Evolutionary conservation across 1,140 invertebrate species (phyloP).

Genomic region (Sitobion miscanthi): DNA sequence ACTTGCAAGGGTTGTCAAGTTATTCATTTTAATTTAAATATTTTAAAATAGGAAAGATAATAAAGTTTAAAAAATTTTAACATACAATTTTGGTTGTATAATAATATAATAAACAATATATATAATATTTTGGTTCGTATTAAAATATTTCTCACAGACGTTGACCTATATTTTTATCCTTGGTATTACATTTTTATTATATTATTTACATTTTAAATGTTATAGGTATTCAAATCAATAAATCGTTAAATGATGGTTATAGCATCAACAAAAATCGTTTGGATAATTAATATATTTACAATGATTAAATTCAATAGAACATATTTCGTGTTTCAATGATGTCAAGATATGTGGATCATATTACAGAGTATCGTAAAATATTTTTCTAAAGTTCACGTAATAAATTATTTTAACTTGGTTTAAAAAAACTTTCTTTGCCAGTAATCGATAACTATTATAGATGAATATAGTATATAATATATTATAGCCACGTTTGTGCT

Average conservation of each 20-base stretch:
- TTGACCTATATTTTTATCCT: conserved; percentile 16
- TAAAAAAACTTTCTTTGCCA: not conserved
- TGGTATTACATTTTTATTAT: not conserved
- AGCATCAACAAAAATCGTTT: not conserved
- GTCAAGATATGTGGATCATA: not conserved
- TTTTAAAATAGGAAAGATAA: not conserved
- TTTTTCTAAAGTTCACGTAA: not conserved
- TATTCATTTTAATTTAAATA: not conserved
- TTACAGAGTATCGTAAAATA: not conserved
- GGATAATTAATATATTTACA: not conserved
- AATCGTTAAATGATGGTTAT: not conserved
- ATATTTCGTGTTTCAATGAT: not conserved
- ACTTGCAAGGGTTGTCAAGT: not conserved
- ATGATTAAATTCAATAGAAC: not conserved
- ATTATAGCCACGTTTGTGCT: not conserved
- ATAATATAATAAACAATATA: too few relatives aligned
- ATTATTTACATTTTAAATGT: not conserved
- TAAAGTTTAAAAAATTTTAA: not conserved
- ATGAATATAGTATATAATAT: not conserved
- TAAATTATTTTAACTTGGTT: not conserved
- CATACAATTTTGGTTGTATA: too few relatives aligned
- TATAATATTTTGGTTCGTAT: too few relatives aligned
- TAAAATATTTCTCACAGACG: not conserved
- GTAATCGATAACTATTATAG: not conserved
- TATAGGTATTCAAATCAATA: not conserved